phyloP scores from a whole-genome alignment of 1,140 invertebrate genomes.

The Holotrichia oblita region DNA sequence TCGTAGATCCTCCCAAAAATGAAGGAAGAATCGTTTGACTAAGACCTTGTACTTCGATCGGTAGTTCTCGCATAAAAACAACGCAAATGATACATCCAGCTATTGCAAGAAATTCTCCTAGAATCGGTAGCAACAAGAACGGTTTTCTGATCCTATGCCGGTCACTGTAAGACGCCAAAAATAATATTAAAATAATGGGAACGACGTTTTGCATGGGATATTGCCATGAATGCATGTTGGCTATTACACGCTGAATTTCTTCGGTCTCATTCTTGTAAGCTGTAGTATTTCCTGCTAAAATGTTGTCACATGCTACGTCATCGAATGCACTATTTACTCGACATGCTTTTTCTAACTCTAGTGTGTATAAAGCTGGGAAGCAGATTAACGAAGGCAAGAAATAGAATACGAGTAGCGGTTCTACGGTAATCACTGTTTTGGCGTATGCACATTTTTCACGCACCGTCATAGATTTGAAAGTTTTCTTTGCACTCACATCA shows the following conservation, averaged over 20 bases:
- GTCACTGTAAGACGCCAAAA: constrained; percentile 74
- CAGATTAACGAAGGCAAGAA: constrained; percentile 51
- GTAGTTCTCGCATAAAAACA: constrained; percentile 64
- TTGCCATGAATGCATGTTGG: constrained; percentile 59
- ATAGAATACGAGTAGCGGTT: constrained; percentile 56
- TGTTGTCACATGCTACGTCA: constrained; percentile 60
- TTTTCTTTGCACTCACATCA: constrained; percentile 47
- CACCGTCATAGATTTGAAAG: constrained; percentile 49
- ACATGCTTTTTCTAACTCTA: constrained; percentile 58
- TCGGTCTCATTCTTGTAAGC: constrained; percentile 49
- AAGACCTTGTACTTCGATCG: constrained; percentile 65
- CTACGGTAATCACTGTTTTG: constrained; percentile 57
- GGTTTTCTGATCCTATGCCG: constrained; percentile 71
- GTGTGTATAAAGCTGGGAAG: constrained; percentile 50
- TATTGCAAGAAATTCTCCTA: constrained; percentile 66
- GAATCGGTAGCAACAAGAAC: constrained; percentile 69
- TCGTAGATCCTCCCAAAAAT: constrained; percentile 66
- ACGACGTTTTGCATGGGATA: constrained; percentile 57
- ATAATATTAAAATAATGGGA: constrained; percentile 68
- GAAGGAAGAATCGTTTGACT: constrained; percentile 66
- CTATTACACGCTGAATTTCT: constrained; percentile 56
- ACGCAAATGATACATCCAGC: constrained; percentile 65
- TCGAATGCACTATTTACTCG: constrained; percentile 51
- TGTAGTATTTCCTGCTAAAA: constrained; percentile 58
- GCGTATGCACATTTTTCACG: constrained; percentile 50